Conservation (phyloP, 2,888 invertebrate species). For the Leptinotarsa rubiginosa region DNA sequence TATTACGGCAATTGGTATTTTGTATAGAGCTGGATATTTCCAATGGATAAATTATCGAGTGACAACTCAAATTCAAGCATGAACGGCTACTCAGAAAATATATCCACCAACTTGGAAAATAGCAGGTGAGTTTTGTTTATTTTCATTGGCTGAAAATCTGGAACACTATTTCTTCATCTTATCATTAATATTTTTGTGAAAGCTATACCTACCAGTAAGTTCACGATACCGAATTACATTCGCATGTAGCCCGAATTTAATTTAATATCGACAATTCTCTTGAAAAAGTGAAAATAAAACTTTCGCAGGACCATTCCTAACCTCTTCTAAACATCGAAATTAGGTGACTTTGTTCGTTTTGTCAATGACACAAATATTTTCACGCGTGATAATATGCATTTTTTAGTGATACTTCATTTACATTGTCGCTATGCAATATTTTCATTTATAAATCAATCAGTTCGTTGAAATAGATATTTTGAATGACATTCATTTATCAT, state of each 20-base stretch:
- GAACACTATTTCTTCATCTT: conserved; percentile 31
- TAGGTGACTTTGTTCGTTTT: conserved; percentile 2
- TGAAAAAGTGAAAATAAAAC: not conserved
- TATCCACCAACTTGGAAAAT: conserved; percentile 57
- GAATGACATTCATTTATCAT: conserved; percentile 2
- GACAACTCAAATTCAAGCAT: conserved; percentile 43
- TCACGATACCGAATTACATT: conserved; percentile 23
- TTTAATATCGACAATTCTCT: not conserved
- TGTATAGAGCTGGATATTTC: conserved; percentile 31
- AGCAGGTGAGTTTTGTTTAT: conserved; percentile 56
- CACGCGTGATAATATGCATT: not conserved
- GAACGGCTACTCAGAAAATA: conserved; percentile 56
- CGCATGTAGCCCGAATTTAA: conserved; percentile 25
- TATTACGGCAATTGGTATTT: conserved; percentile 21
- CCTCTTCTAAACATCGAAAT: conserved; percentile 21
- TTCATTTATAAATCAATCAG: not conserved
- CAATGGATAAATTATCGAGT: conserved; percentile 39
- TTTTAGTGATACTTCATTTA: not conserved
- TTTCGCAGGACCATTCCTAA: conserved; percentile 20
- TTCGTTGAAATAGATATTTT: not conserved
- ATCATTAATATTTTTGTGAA: conserved; percentile 36
- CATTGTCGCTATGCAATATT: not conserved
- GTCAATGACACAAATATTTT: conserved; percentile 18
- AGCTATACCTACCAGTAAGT: conserved; percentile 26
- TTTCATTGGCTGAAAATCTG: conserved; percentile 22